phyloP scores from a whole-genome alignment of 92 coral and sea anemone species.

The Zoanthus gigantus region DNA sequence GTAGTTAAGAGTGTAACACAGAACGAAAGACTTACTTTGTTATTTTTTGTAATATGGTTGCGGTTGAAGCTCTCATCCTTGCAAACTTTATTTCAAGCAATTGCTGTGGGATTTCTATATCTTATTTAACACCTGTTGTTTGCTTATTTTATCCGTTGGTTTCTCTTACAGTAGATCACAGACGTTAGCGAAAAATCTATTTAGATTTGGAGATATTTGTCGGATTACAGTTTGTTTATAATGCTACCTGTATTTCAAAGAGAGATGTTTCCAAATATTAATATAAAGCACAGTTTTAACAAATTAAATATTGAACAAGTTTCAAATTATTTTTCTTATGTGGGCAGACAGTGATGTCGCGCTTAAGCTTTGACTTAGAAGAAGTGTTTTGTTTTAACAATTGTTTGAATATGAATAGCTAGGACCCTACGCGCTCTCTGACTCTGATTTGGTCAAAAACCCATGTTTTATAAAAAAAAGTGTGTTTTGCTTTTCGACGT shows the following conservation, averaged over 20 bases:
- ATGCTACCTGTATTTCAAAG: neutral
- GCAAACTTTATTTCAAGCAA: neutral
- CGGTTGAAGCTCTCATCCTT: neutral
- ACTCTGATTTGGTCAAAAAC: no score
- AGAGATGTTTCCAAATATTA: neutral
- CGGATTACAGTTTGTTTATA: neutral
- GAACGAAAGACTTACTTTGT: neutral
- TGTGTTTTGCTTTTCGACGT: no score
- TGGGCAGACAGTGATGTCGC: no score
- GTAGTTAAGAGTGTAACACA: neutral
- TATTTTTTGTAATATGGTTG: neutral
- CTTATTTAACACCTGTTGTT: slow-evolving; percentile 7
- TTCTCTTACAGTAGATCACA: neutral
- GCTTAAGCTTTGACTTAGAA: no score
- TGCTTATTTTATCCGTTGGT: neutral
- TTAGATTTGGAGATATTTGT: neutral
- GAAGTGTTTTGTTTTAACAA: no score
- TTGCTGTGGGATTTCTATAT: neutral
- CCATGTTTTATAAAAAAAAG: no score
- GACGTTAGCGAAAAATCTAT: neutral
- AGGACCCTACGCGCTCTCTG: no score
- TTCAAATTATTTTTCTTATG: neutral
- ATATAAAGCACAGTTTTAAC: neutral
- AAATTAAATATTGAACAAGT: neutral
- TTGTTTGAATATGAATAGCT: no score